Conservation (phyloP, 2,113 vertebrate species). For the Rutilus rutilus region DNA sequence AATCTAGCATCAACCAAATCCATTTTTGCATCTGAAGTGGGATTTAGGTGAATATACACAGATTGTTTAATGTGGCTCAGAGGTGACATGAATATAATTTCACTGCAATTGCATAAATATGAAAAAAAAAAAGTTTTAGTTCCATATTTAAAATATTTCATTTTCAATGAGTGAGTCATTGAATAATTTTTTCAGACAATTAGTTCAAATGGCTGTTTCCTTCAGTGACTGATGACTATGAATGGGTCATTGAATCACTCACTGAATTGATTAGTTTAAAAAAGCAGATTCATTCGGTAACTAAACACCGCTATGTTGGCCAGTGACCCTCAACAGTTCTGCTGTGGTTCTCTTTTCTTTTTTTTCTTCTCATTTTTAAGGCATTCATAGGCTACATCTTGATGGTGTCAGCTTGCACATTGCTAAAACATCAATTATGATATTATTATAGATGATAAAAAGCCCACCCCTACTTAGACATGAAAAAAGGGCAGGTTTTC, state of each 20-base stretch:
- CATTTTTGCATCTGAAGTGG: background rate
- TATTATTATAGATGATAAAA: background rate
- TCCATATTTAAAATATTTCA: too few species aligned
- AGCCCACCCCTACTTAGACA: background rate
- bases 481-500: background rate
- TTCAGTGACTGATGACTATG: background rate
- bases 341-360: too few species aligned
- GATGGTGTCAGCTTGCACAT: background rate
- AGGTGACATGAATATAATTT: background rate
- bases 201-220: background rate
- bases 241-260: too few species aligned
- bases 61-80: background rate
- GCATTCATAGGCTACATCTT: background rate
- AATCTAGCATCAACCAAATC: background rate
- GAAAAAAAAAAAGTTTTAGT: too few species aligned
- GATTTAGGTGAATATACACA: background rate
- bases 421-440: background rate
- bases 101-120: background rate
- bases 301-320: too few species aligned
- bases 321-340: too few species aligned
- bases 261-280: too few species aligned
- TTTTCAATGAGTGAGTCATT: background rate
- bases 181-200: background rate
- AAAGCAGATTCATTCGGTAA: too few species aligned
- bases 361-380: too few species aligned